phyloP scores from a whole-genome alignment of 2,797 vertebrate genomes.

The Gobio occitaniae region DNA sequence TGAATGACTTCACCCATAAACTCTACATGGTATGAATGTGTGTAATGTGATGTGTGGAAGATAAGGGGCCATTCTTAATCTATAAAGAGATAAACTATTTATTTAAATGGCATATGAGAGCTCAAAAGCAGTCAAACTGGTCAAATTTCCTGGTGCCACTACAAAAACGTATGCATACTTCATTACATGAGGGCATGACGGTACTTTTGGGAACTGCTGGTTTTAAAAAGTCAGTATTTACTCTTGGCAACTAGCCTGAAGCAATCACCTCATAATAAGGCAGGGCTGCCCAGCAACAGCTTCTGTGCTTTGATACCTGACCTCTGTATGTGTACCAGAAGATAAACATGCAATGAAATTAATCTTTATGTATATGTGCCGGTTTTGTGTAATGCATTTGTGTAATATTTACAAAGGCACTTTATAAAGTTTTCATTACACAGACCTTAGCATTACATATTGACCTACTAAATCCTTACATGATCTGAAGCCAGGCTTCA shows the following conservation, averaged over 20 bases:
- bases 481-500: background rate
- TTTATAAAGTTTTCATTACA: background rate
- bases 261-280: too few species aligned
- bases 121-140: background rate
- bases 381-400: background rate
- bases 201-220: too few species aligned
- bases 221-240: background rate
- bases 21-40: background rate
- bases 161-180: background rate
- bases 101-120: background rate
- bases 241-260: background rate
- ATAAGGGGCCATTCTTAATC: background rate
- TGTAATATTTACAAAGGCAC: conserved; percentile 1
- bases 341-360: background rate
- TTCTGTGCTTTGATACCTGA: background rate
- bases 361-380: background rate
- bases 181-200: background rate
- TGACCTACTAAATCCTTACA: background rate
- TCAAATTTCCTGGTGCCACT: background rate
- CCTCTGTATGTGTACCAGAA: background rate
- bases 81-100: background rate
- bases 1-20: background rate
- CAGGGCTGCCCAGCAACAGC: background rate
- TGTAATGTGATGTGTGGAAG: background rate
- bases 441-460: background rate